Conservation (phyloP, 2,113 vertebrate genomes). For the Lipophrys pholis region DNA sequence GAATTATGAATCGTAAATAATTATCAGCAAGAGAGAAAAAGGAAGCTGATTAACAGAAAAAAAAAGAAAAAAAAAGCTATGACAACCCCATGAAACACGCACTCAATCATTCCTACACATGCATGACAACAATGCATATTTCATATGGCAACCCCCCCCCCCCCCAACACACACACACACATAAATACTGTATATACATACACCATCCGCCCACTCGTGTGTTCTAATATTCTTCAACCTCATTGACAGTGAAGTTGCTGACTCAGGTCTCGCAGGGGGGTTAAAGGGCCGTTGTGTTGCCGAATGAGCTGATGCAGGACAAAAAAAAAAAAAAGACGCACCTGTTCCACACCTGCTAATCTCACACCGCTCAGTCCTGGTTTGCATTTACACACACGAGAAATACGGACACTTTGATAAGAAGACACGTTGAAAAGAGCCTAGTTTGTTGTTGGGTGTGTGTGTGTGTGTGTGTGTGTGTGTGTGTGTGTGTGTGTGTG, state of each 20-base stretch:
- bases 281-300: slow-evolving; percentile 60
- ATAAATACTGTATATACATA: slow-evolving; percentile 18
- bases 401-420: slow-evolving; percentile 46
- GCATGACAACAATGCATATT: slow-evolving; percentile 63
- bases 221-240: slow-evolving; percentile 57
- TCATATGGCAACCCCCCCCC: slow-evolving; percentile 28
- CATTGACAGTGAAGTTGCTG: slow-evolving; percentile 66
- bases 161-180: background rate
- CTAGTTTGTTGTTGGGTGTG: slow-evolving; percentile 16
- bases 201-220: slow-evolving; percentile 31
- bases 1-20: slow-evolving; percentile 46
- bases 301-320: slow-evolving; percentile 54
- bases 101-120: slow-evolving; percentile 37
- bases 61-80: background rate
- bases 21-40: slow-evolving; percentile 53
- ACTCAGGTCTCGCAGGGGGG: slow-evolving; percentile 60
- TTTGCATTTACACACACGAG: slow-evolving; percentile 21
- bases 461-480: slow-evolving; percentile 26
- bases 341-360: slow-evolving; percentile 6
- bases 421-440: background rate
- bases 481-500: slow-evolving; percentile 15
- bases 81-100: slow-evolving; percentile 11
- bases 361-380: background rate
- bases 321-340: slow-evolving; percentile 10
- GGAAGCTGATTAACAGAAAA: background rate